Percentiles rank a stretch among this genome's conserved stretches.
Conservation (phyloP, 2,888 invertebrate species). For the Andrena praecox region DNA sequence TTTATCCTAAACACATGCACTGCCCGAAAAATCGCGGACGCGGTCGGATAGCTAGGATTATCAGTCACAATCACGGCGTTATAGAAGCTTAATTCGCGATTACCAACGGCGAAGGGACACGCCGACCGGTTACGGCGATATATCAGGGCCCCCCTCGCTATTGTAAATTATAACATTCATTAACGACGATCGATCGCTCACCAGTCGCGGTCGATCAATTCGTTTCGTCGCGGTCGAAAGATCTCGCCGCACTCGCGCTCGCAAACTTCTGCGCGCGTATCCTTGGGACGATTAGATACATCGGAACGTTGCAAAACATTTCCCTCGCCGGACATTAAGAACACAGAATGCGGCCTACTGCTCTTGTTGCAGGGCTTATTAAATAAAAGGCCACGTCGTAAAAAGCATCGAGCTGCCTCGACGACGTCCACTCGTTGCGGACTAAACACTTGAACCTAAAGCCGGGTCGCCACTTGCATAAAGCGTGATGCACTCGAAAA, state of each 20-base stretch:
- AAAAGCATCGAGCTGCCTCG: neutral
- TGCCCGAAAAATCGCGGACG: neutral
- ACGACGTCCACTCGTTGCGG: neutral
- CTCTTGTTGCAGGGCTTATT: neutral
- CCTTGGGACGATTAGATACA: slow-evolving; percentile 46
- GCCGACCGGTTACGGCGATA: slow-evolving; percentile 30
- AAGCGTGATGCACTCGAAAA: neutral
- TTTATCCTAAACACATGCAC: neutral
- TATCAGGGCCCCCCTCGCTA: slow-evolving; percentile 37
- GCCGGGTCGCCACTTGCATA: neutral
- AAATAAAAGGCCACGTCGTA: neutral
- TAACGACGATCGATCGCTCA: slow-evolving; percentile 61
- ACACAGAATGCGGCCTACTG: neutral
- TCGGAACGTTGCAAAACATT: slow-evolving; percentile 2
- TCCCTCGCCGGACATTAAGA: neutral
- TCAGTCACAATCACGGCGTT: slow-evolving; percentile 48
- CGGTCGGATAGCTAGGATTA: slow-evolving; percentile 24
- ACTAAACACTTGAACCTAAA: neutral
- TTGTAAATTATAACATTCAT: slow-evolving; percentile 59
- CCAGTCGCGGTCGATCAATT: slow-evolving; percentile 37
- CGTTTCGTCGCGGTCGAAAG: slow-evolving; percentile 56
- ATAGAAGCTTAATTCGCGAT: slow-evolving; percentile 37
- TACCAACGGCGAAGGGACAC: slow-evolving; percentile 43
- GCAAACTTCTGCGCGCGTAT: slow-evolving; percentile 34
- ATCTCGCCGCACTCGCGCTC: slow-evolving; percentile 29